Base-by-base conservation (phyloP, 2,113 vertebrate species). In the Boulengeromyrus knoepffleri region DNA sequence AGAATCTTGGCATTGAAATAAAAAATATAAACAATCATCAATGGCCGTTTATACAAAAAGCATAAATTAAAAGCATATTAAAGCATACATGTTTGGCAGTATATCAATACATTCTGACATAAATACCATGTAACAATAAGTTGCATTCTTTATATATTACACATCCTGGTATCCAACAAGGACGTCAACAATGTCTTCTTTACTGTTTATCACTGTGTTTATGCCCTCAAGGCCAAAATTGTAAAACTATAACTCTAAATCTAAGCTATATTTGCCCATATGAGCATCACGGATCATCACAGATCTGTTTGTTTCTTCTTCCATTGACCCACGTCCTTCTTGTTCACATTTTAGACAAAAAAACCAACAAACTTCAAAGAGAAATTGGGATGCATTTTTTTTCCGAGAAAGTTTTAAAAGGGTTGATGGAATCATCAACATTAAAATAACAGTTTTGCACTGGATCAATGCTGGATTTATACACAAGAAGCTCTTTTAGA, bases 31-130 rank as follows among this genome's bases (percentile, higher is more conserved):
- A 80, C 74, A 19, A 42, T 39, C 31, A 80, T 80, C 74, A 80
- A 74, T 80, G 74, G 74, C 74, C 1, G 17, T 80, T 80, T 17
- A 80, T 42, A 80, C 36, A 19, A 80, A 80, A 39, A 80, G 36
- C 31, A 42, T 80, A 42, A 80, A 80, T 80, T 80, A 42, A 80
- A 42, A 80, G 31, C 74, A 39, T 39, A 42, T 36, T 80, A 80
- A 77, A 80, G 36, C 36, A 15, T 80, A 85, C 19, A 27, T 47
- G 46, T 46, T 47, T 85, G 42, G 83, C 42, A 24, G 42, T 47
- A 85, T 85, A n/a, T 85, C 42, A 85, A n/a, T 47, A 47, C 46
- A 85, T 85, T 85, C 46, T 85, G 83, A 47, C 46, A 85, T 47
- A 85, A 46, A 85, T 85, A 85, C 12, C 45, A 85, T 49, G 7